phyloP scores from a whole-genome alignment of 1,140 invertebrate species.

The Lysiphlebus fabarum region DNA sequence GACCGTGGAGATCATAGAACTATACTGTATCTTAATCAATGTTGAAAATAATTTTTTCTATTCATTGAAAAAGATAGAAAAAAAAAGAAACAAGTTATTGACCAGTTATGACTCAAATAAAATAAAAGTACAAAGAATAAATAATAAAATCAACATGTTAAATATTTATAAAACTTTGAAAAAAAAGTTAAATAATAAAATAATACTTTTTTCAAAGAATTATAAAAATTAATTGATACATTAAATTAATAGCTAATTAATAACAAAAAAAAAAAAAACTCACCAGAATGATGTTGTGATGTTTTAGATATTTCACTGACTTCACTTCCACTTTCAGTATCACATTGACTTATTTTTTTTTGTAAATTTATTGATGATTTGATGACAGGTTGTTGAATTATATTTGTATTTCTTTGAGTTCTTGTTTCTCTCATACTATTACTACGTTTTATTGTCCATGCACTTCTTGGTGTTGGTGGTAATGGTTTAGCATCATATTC shows the following conservation, averaged over 20 bases:
- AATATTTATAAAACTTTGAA: too few relatives aligned
- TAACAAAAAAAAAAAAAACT: conserved; percentile 29
- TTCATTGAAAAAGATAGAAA: too few relatives aligned
- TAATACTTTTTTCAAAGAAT: too few relatives aligned
- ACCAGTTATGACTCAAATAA: too few relatives aligned
- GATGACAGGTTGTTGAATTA: conserved; percentile 25
- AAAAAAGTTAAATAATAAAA: too few relatives aligned
- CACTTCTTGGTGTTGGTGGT: conserved; percentile 39
- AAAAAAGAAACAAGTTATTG: too few relatives aligned
- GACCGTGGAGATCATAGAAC: too few relatives aligned
- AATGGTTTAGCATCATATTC: conserved; percentile 48
- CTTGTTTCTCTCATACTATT: conserved; percentile 28
- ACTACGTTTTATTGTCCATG: conserved; percentile 25
- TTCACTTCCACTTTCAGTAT: conserved; percentile 64
- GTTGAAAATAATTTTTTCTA: too few relatives aligned
- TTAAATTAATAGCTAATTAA: background rate
- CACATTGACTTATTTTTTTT: conserved; percentile 32
- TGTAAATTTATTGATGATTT: conserved; percentile 24
- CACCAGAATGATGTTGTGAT: conserved; percentile 52
- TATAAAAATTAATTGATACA: too few relatives aligned
- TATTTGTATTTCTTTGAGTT: background rate
- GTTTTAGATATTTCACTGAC: conserved; percentile 64
- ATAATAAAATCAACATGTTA: too few relatives aligned
- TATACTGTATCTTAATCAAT: too few relatives aligned
- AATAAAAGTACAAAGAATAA: too few relatives aligned